phyloP scores from a whole-genome alignment of 1,140 invertebrate species.

The Heliconius melpomene region DNA sequence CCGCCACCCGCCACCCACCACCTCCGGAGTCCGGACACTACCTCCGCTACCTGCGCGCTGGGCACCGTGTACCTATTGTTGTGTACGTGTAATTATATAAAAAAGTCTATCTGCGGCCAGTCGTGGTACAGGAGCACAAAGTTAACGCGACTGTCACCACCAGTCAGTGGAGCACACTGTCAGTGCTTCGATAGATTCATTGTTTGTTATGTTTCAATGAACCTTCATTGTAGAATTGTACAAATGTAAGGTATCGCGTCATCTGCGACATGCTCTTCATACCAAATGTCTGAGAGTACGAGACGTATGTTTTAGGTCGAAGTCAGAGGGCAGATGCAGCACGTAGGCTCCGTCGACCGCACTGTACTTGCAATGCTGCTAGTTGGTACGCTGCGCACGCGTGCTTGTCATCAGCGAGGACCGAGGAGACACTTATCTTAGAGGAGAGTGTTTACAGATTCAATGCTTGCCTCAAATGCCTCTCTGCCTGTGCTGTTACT shows the following conservation, averaged over 20 bases:
- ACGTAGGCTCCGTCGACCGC: neutral
- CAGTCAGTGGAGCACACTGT: too few species aligned
- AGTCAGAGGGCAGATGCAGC: conserved; percentile 18
- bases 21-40: neutral
- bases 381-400: conserved; percentile 3
- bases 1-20: neutral
- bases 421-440: neutral
- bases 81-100: too few species aligned
- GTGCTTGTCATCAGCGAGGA: neutral
- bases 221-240: neutral
- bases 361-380: neutral
- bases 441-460: conserved; percentile 8
- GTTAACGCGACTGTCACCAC: too few species aligned
- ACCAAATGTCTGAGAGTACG: neutral
- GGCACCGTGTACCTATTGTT: too few species aligned
- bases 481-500: neutral
- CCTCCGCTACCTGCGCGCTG: neutral
- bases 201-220: neutral
- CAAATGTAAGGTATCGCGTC: neutral
- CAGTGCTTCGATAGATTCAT: too few species aligned
- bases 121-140: too few species aligned
- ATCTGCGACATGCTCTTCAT: neutral
- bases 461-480: neutral
- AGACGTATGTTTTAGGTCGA: neutral
- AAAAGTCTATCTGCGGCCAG: too few species aligned